These are phyloP conservation scores for Stercorarius parasiticus DNA, from an alignment of 2,113 vertebrate genomes.

Conservation along the genomic window DNA sequence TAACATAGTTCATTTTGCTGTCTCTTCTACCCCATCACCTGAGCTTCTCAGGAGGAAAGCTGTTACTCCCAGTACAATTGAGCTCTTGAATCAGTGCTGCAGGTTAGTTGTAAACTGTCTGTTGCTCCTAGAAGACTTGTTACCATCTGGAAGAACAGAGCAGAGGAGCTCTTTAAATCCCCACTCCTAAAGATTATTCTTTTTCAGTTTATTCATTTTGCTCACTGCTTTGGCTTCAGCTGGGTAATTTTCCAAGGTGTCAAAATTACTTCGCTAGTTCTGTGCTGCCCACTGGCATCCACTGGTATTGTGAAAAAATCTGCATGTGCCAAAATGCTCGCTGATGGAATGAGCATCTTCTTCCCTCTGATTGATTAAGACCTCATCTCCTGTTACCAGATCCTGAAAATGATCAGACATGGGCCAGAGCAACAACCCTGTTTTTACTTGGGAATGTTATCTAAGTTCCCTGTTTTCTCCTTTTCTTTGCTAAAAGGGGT, in stretches of 20 bases:
- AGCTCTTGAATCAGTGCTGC: not conserved
- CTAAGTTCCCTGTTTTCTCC: not conserved
- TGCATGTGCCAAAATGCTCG: not conserved
- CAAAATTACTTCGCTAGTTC: not conserved
- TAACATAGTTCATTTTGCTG: not conserved
- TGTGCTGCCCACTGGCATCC: not conserved
- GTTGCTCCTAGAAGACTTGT: not conserved
- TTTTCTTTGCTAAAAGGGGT: not conserved
- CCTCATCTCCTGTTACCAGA: not conserved
- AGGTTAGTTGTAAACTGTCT: not conserved
- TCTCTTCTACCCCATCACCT: not conserved
- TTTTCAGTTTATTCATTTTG: not conserved
- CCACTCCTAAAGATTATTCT: not conserved
- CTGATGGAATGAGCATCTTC: not conserved
- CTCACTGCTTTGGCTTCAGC: not conserved
- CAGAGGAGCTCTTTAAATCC: not conserved
- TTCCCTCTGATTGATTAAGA: not conserved
- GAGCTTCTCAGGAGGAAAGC: not conserved
- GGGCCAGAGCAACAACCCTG: not conserved
- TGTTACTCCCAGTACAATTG: not conserved
- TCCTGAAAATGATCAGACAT: not conserved
- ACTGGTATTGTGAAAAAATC: not conserved
- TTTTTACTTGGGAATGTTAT: not conserved
- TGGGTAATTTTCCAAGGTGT: not conserved
- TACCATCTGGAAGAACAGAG: not conserved